These are phyloP conservation scores for Habropoda laboriosa DNA, from an alignment of 1,140 invertebrate species.

Conservation along the genomic window DNA sequence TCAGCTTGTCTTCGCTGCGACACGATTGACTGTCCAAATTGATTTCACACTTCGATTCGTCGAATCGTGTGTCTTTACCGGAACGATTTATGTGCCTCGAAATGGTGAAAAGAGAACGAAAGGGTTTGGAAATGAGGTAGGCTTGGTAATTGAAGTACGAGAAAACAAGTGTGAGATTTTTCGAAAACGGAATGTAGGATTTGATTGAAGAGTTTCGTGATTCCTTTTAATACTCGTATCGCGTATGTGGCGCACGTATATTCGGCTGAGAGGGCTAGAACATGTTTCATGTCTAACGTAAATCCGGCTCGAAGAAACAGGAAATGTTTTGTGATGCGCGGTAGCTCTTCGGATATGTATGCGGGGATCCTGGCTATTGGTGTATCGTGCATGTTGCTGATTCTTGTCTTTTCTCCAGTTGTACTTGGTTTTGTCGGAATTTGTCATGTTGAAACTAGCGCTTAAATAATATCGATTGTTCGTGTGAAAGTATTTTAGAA, in stretches of 20 bases:
- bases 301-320: background rate
- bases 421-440: background rate
- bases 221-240: background rate
- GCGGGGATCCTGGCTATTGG: background rate
- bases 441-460: background rate
- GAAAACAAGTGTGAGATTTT: background rate
- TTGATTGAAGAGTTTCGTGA: background rate
- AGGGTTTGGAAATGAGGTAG: no score
- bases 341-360: background rate
- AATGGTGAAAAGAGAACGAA: no score
- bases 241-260: background rate
- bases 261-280: background rate
- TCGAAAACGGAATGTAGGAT: no score
- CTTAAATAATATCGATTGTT: background rate
- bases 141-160: no score
- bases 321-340: conserved; percentile 2
- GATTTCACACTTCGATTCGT: background rate
- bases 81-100: background rate
- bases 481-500: no score
- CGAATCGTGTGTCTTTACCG: background rate
- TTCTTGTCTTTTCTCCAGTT: background rate
- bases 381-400: background rate
- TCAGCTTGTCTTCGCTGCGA: background rate
- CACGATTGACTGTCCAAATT: background rate
- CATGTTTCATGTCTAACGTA: background rate